Base-by-base conservation (phyloP, 2,888 invertebrate species). In the Dioctria linearis region DNA sequence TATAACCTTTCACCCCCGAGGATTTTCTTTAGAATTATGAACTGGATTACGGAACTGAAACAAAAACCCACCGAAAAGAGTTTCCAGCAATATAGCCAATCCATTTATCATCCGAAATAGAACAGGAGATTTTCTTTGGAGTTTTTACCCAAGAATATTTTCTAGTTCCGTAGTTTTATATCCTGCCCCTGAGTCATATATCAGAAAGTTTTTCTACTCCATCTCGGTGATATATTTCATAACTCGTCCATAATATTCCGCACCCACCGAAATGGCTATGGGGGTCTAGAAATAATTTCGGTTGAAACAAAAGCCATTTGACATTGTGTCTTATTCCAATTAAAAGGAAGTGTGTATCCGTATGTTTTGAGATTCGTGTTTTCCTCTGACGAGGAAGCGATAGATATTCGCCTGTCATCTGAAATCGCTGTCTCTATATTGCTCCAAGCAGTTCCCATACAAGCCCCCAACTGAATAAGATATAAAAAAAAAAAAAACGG, bases 141-240 rank as follows among this genome's bases (percentile, higher is more conserved):
- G 49, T 76, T 76, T 76, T 76, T 37, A 9, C 43, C 25, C 9
- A 61, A 76, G 61, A 61, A 76, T 76, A 46, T 59, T 76, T 49
- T 76, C 63, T n/a, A 76, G 76, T 76, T 63, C 63, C 63, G 76
- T 63, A 76, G 76, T 76, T 76, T 76, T 76, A 76, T 76, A 76
- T 76, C 76, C 76, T 46, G 76, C 76, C 63, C 11, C 46, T n/a
- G 49, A 63, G 63, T 46, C 76, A 76, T 76, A 76, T 76, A 76
- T 76, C 76, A 76, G 76, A 76, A 61, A 76, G 49, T 61, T 76
- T 76, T 76, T 63, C 43, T 25, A 8, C 49, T 49, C 40, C 6
- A 42, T 25, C 63, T 76, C 46, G 4, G 11, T 13, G 5, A 63
- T 61, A 76, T 76, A 63, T 76, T 76, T 76, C 63, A 76, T 76